Evolutionary conservation across 2,797 vertebrate species (phyloP).

Genomic region (Serranus cabrilla): DNA sequence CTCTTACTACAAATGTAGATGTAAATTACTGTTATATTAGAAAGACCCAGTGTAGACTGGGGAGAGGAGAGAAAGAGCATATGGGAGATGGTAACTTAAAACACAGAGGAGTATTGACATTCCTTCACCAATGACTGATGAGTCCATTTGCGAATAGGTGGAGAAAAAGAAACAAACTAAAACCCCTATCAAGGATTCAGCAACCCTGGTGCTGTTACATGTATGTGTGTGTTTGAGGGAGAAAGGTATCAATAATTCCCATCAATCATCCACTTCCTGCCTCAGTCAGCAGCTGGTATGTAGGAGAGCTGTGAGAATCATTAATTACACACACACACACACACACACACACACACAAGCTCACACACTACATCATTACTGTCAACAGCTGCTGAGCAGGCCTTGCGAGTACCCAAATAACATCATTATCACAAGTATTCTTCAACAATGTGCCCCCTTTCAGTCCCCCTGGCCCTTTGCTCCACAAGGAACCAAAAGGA

Average conservation of each 20-base stretch:
- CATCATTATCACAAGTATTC: conserved; percentile 84
- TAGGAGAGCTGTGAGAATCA: conserved; percentile 79
- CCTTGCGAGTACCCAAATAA: conserved; percentile 77
- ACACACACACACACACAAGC: conserved; percentile 33
- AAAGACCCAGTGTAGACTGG: not conserved
- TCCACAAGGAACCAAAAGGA: conserved; percentile 68
- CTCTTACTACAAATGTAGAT: conserved; percentile 15
- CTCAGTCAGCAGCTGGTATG: conserved; percentile 84
- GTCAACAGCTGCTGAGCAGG: conserved; percentile 83
- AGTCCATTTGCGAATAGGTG: conserved; percentile 71
- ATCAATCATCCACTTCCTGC: conserved; percentile 83
- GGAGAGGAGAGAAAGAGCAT: conserved; percentile 39
- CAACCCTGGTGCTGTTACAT: conserved; percentile 40
- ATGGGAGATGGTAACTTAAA: conserved; percentile 74
- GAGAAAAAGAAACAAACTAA: conserved; percentile 74
- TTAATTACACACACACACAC: conserved; percentile 73
- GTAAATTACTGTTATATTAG: not conserved
- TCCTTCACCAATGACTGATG: conserved; percentile 80
- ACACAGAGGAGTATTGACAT: conserved; percentile 74
- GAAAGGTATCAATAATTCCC: conserved; percentile 81
- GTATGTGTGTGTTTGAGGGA: conserved; percentile 62
- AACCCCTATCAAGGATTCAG: conserved; percentile 68
- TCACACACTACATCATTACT: conserved; percentile 80
- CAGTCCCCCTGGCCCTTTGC: conserved; percentile 68
- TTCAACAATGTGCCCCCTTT: conserved; percentile 78